phyloP scores from a whole-genome alignment of 1,140 invertebrate species.

The Triops cancriformis region DNA sequence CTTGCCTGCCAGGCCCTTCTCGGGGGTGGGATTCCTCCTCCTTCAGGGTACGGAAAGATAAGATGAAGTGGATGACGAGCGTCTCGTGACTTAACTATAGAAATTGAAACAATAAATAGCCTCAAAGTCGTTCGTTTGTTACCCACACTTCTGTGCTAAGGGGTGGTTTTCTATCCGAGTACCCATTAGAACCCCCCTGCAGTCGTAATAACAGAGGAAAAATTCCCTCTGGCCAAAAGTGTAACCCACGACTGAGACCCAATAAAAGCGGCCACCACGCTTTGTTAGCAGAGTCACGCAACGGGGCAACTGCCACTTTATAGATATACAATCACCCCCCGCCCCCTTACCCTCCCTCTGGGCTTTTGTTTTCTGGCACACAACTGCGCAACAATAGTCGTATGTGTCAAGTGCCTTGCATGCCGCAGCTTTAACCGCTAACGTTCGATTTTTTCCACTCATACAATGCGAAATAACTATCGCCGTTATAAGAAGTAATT shows the following conservation, averaged over 20 bases:
- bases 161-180: no score
- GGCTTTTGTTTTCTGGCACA: background rate
- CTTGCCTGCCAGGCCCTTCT: no score
- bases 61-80: background rate
- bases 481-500: background rate
- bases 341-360: background rate
- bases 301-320: background rate
- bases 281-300: background rate
- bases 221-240: constrained; percentile 19
- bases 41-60: background rate
- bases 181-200: background rate
- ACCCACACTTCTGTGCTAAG: no score
- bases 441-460: background rate
- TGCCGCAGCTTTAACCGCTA: background rate
- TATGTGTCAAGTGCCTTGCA: constrained; percentile 13
- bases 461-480: background rate
- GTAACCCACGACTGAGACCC: constrained; percentile 17
- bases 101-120: constrained; percentile 3
- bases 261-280: background rate
- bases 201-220: background rate
- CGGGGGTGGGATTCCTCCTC: no score
- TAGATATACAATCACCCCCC: background rate
- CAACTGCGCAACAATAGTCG: background rate
- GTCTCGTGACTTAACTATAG: background rate
- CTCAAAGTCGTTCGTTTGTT: background rate